A percentile compares a stretch with the other conserved stretches of the same genome.
These are phyloP conservation scores for Hoplostethus mediterraneus DNA, from an alignment of 2,797 vertebrate genomes.

Conservation along the genomic window DNA sequence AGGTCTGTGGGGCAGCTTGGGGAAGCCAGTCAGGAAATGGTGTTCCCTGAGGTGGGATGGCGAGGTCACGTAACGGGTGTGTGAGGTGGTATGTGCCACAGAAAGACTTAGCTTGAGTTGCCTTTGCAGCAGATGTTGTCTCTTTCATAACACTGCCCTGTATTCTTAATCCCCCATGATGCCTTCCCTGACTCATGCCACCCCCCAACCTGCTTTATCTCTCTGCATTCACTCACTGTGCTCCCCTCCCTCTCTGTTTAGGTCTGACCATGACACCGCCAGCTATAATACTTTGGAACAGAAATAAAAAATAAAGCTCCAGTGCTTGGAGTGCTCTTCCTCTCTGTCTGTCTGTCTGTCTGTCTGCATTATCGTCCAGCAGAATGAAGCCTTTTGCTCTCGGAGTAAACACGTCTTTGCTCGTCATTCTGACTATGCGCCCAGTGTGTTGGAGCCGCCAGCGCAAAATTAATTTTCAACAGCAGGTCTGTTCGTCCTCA, in stretches of 20 bases:
- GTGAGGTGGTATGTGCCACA: constrained; percentile 15
- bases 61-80: constrained; percentile 24
- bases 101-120: constrained; percentile 4
- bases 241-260: neutral
- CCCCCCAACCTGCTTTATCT: constrained; percentile 11
- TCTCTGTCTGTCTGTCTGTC: neutral
- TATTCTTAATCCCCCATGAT: constrained; percentile 42
- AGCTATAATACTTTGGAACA: neutral
- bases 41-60: neutral
- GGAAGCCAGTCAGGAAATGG: neutral
- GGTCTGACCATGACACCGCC: neutral
- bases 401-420: neutral
- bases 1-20: neutral
- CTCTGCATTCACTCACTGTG: neutral
- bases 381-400: neutral
- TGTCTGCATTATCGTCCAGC: neutral
- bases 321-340: neutral
- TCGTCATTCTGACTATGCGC: neutral
- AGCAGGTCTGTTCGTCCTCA: neutral
- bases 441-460: neutral
- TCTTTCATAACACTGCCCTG: constrained; percentile 52
- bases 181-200: neutral
- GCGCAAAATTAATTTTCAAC: neutral
- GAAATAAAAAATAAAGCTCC: neutral
- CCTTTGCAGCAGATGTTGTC: constrained; percentile 35